Evolutionary conservation across 2,797 vertebrate genomes (phyloP).

Genomic region (Falco naumanni): DNA sequence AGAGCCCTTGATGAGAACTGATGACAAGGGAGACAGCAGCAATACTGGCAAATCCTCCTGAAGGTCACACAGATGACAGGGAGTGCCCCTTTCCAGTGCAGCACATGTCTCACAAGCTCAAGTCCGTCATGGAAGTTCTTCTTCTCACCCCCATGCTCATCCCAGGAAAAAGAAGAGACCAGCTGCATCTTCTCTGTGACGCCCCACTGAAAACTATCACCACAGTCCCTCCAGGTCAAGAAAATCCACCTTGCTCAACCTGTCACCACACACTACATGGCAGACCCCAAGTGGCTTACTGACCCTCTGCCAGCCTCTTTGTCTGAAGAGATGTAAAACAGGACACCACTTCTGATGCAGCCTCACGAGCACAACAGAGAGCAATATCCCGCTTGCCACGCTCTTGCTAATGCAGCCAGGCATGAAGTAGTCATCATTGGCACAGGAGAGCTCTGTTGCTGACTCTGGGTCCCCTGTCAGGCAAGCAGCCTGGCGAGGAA

Average conservation of each 20-base stretch:
- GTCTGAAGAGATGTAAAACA: neutral
- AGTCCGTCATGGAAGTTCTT: neutral
- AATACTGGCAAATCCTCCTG: fast-evolving
- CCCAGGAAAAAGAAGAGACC: neutral
- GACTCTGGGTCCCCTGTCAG: neutral
- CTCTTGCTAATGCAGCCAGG: neutral
- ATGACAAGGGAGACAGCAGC: neutral
- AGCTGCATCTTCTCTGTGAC: neutral
- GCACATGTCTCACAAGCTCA: neutral
- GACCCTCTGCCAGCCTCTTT: neutral
- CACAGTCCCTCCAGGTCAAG: neutral
- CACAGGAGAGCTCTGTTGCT: neutral
- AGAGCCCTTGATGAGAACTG: neutral
- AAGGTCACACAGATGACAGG: neutral
- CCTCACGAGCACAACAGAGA: fast-evolving
- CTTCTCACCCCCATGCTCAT: neutral
- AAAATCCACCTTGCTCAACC: neutral
- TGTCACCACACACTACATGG: neutral
- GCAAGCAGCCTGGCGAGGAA: neutral
- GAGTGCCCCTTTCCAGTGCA: neutral
- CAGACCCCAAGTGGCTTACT: fast-evolving
- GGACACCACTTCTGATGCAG: neutral
- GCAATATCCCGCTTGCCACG: fast-evolving
- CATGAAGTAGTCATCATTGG: neutral
- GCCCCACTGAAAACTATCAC: neutral